Percentiles rank a stretch among this genome's conserved stretches.
These are phyloP conservation scores for Charaxes varanes DNA, from an alignment of 1,140 invertebrate species.

Conservation along the genomic window DNA sequence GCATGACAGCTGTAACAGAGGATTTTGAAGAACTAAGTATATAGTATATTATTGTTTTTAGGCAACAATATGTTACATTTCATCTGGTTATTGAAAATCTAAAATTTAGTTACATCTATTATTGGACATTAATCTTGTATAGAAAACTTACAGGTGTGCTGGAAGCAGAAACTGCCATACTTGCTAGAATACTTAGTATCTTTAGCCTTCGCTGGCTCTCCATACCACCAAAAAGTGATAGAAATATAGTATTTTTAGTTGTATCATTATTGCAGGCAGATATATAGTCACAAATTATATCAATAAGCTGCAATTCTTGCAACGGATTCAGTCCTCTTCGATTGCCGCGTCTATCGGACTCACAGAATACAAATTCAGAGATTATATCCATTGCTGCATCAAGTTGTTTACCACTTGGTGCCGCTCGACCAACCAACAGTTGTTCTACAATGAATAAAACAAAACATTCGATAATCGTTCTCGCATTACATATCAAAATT, in stretches of 20 bases:
- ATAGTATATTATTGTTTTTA: too few species aligned
- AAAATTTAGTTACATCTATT: too few species aligned
- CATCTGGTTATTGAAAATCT: too few species aligned
- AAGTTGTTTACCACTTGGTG: conserved; percentile 62
- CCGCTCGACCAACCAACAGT: conserved; percentile 53
- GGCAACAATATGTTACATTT: too few species aligned
- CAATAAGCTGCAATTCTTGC: conserved; percentile 84
- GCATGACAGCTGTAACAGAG: too few species aligned
- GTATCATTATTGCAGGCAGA: conserved; percentile 80
- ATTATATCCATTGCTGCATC: conserved; percentile 83
- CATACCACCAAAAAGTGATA: conserved; percentile 84
- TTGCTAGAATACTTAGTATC: conserved; percentile 85
- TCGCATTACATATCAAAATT: too few species aligned
- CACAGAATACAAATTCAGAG: conserved; percentile 87
- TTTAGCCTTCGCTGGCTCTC: conserved; percentile 79
- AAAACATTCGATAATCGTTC: too few species aligned
- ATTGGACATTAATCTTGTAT: too few species aligned
- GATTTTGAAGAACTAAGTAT: too few species aligned
- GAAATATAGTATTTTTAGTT: conserved; percentile 85
- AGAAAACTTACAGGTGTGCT: conserved; percentile 74
- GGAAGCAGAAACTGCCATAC: conserved; percentile 83
- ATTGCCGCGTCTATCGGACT: conserved; percentile 80
- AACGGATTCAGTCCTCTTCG: conserved; percentile 77
- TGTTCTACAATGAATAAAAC: conserved; percentile 50
- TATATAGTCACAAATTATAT: conserved; percentile 85